Conservation (phyloP, 2,797 vertebrate genomes). For the Dryobates pubescens region DNA sequence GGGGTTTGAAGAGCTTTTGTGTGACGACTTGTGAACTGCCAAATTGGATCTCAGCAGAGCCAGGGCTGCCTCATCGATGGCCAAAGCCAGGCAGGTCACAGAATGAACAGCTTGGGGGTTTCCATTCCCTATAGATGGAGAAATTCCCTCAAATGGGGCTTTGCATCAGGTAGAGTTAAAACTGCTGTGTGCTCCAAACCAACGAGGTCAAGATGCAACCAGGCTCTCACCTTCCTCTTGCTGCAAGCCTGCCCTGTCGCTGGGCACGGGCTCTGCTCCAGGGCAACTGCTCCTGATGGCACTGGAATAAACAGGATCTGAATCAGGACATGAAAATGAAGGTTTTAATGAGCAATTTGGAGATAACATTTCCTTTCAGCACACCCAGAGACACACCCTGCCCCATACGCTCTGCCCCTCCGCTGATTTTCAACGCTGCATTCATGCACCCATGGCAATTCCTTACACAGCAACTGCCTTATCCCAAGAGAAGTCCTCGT, state of each 20-base stretch:
- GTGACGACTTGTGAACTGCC: background rate
- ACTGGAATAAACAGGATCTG: slow-evolving; percentile 33
- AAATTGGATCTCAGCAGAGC: background rate
- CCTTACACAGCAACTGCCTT: background rate
- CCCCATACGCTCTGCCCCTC: background rate
- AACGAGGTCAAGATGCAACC: background rate
- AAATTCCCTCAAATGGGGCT: background rate
- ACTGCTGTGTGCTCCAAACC: background rate
- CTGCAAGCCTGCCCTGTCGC: background rate
- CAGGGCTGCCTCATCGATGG: background rate
- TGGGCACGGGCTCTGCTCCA: background rate
- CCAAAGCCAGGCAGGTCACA: background rate
- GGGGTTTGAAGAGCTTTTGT: background rate
- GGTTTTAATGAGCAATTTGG: slow-evolving; percentile 10
- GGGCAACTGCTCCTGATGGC: background rate
- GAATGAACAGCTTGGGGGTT: background rate
- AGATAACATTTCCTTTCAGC: slow-evolving; percentile 46
- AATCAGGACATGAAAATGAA: slow-evolving; percentile 19
- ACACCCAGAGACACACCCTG: slow-evolving; percentile 26
- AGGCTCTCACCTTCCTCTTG: background rate
- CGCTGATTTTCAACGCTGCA: slow-evolving; percentile 22
- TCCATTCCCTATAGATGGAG: background rate
- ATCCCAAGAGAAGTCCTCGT: background rate
- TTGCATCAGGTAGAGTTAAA: background rate
- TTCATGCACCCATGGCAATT: background rate